phyloP scores from a whole-genome alignment of 2,113 vertebrate species.

The Sander vitreus region DNA sequence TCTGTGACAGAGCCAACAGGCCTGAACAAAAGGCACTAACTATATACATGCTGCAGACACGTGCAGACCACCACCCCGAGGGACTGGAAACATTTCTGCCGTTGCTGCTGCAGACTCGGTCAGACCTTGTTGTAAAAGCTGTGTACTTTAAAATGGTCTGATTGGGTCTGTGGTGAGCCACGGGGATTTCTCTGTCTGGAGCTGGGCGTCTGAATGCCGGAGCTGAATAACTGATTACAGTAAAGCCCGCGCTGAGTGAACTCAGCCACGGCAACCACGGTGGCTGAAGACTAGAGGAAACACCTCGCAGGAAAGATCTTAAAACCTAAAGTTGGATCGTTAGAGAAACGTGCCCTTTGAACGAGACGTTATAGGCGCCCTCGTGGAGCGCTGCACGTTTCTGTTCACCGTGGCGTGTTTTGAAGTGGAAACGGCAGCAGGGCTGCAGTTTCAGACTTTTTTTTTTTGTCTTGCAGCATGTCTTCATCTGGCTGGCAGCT shows the following conservation, averaged over 20 bases:
- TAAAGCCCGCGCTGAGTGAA: conserved; percentile 48
- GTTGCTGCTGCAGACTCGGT: conserved; percentile 13
- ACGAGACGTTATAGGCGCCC: not conserved
- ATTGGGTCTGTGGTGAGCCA: conserved; percentile 57
- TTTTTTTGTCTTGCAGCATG: conserved; percentile 20
- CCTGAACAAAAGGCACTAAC: conserved; percentile 50
- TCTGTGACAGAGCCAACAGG: conserved; percentile 48
- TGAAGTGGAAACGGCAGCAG: conserved; percentile 54
- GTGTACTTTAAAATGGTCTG: conserved; percentile 42
- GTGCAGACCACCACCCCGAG: conserved; percentile 53
- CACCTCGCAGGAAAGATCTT: conserved; percentile 45
- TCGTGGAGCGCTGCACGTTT: conserved; percentile 8
- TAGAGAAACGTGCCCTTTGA: conserved; percentile 45
- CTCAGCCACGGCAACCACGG: conserved; percentile 22
- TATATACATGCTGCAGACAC: conserved; percentile 47
- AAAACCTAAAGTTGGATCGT: conserved; percentile 22
- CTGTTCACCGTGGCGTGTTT: conserved; percentile 22
- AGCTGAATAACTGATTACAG: conserved; percentile 69
- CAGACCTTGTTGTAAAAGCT: conserved; percentile 29
- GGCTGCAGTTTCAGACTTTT: conserved; percentile 46
- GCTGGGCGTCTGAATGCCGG: conserved; percentile 47
- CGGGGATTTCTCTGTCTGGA: conserved; percentile 65
- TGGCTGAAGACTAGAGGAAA: conserved; percentile 45
- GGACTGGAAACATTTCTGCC: conserved; percentile 33
- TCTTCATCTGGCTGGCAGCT: conserved; percentile 69